These are phyloP conservation scores for Lerista edwardsae DNA, from an alignment of 2,797 vertebrate genomes.

Conservation along the genomic window DNA sequence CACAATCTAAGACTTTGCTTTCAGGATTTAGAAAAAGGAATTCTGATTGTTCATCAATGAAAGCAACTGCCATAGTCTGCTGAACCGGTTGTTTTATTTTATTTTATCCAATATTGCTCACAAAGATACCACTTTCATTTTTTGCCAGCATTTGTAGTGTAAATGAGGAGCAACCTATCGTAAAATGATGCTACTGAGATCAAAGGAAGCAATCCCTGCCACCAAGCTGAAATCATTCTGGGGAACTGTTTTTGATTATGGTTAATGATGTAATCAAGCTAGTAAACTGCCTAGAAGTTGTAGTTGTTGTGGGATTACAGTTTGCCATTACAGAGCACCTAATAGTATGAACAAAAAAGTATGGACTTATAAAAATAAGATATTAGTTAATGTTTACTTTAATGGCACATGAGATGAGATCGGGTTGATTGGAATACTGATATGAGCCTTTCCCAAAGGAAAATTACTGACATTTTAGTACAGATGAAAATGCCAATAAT, in stretches of 20 bases:
- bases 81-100: slow-evolving; percentile 69
- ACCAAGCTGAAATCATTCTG: slow-evolving; percentile 80
- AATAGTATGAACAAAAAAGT: slow-evolving; percentile 64
- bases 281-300: slow-evolving; percentile 77
- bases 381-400: slow-evolving; percentile 73
- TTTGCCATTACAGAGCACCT: slow-evolving; percentile 68
- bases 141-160: slow-evolving; percentile 79
- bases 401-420: slow-evolving; percentile 57
- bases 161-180: slow-evolving; percentile 81
- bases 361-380: slow-evolving; percentile 63
- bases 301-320: slow-evolving; percentile 69
- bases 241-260: slow-evolving; percentile 84
- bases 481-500: slow-evolving; percentile 52
- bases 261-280: slow-evolving; percentile 85
- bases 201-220: slow-evolving; percentile 81
- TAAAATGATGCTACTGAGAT: slow-evolving; percentile 81
- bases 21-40: slow-evolving; percentile 14
- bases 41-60: slow-evolving; percentile 57
- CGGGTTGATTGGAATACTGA: slow-evolving; percentile 73
- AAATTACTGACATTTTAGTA: slow-evolving; percentile 60
- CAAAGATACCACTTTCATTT: slow-evolving; percentile 75
- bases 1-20: slow-evolving; percentile 47
- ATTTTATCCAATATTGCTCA: slow-evolving; percentile 71
- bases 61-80: slow-evolving; percentile 63
- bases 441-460: slow-evolving; percentile 61